Conservation (phyloP, 2,113 vertebrate genomes). For the Tragelaphus strepsiceros region DNA sequence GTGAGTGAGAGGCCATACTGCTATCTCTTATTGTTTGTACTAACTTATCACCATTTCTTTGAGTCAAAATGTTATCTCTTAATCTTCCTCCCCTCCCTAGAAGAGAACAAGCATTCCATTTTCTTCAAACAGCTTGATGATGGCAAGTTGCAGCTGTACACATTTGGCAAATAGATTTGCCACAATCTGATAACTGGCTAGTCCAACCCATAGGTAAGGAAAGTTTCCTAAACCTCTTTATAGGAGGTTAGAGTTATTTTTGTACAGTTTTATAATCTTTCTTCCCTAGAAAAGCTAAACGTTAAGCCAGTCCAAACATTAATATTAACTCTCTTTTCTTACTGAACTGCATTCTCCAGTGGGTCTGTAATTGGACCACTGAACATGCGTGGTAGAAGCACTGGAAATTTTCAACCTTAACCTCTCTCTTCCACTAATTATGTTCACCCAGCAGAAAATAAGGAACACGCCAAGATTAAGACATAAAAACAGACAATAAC, state of each 20-base stretch:
- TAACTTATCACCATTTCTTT: slow-evolving; percentile 62
- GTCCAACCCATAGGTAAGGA: slow-evolving; percentile 8
- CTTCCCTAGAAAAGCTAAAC: slow-evolving; percentile 20
- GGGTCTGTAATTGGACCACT: neutral
- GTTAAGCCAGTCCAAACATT: slow-evolving; percentile 28
- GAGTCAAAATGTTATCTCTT: slow-evolving; percentile 69
- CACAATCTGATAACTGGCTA: slow-evolving; percentile 7
- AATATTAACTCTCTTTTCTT: slow-evolving; percentile 45
- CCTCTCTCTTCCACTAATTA: neutral
- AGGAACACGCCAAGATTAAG: neutral
- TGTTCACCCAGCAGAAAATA: slow-evolving; percentile 31
- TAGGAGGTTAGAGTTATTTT: neutral
- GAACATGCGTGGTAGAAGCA: neutral
- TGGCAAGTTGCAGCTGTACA: slow-evolving; percentile 59
- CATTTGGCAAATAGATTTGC: slow-evolving; percentile 55
- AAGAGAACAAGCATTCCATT: slow-evolving; percentile 59
- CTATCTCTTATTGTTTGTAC: slow-evolving; percentile 38
- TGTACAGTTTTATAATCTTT: slow-evolving; percentile 32
- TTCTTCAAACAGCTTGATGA: slow-evolving; percentile 65
- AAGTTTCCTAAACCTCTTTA: neutral
- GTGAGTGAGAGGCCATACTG: neutral
- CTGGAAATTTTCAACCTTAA: neutral
- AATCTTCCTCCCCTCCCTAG: neutral
- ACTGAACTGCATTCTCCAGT: neutral
- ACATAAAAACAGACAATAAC: neutral